Evolutionary conservation across 2,797 vertebrate species (phyloP).

Genomic region (Esox masquinongy): DNA sequence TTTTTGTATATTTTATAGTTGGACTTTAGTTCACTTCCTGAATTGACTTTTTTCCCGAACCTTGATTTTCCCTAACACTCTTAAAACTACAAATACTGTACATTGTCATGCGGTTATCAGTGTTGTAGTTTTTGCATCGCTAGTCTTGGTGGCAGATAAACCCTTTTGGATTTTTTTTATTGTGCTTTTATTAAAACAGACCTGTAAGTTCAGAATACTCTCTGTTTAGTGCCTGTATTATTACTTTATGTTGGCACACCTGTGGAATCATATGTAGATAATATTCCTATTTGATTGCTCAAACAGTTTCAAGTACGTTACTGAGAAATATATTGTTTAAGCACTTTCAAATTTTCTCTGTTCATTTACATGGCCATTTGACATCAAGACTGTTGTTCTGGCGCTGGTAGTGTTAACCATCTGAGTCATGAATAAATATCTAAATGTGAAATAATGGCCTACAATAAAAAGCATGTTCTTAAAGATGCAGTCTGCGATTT

Average conservation of each 20-base stretch:
- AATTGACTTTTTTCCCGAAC: background rate
- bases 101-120: background rate
- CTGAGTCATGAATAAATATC: too few relatives aligned
- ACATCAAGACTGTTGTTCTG: background rate
- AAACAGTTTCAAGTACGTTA: background rate
- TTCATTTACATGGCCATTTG: background rate
- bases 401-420: too few relatives aligned
- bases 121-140: background rate
- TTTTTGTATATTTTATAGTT: background rate
- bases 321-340: background rate
- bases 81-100: background rate
- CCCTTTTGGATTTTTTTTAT: background rate
- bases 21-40: background rate
- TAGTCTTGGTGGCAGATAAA: background rate
- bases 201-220: background rate
- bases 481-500: too few relatives aligned
- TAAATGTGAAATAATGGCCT: too few relatives aligned
- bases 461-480: too few relatives aligned
- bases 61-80: background rate
- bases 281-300: background rate
- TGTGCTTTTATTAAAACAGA: background rate
- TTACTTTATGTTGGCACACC: background rate
- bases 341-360: background rate
- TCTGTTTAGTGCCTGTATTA: background rate
- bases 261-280: background rate